Evolutionary conservation across 2,888 invertebrate species (phyloP), one percentile per base, ranked within the genome.

Genomic region (Hedya salicella): DNA sequence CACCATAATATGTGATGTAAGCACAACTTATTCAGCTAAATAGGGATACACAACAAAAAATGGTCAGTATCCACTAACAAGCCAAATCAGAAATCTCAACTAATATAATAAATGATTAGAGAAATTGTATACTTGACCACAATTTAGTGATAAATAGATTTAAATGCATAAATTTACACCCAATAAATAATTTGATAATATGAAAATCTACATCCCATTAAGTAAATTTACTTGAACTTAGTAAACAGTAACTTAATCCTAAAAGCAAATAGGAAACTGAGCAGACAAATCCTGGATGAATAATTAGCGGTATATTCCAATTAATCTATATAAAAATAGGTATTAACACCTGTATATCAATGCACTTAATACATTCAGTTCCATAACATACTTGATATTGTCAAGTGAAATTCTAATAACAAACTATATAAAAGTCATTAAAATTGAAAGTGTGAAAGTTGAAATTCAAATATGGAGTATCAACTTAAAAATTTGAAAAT

Each of bases 181-280:
- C 32, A 32, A 52, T 52, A 64, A 52, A 46, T 39, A 21, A 46
- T 36, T 39, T 54, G 42, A 57, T 36, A 42, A 9, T 25, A 44
- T 44, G 50, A 50, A 64, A 44, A 59, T 64, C 32, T 56, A 63
- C 63, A 57, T 49, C 57, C 42, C 49, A 44, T 32, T 19, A 64
- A 19, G 16, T 11, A 52, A 52, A 52, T 44, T 59, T 50, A 50
- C 52, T 62, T 11, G 21, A 62, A 53, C 14, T 21, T 36, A 48
- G 5, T 54, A 14, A 53, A 17, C 42, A 16, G 16, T 59, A 59
- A 59, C 52, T 64, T 59, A 64, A 44, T 59, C 17, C 50, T 52
- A 50, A 11, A 52, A 36, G 39, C 50, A 39, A 57, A 52, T 14
- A 46, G 25, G 59, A 17, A 19, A 19, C 21, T 32, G 17, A 44